Evolutionary conservation across 2,888 invertebrate species (phyloP), one percentile per base, ranked within the genome.

Genomic region (Camponotus fellah): DNA sequence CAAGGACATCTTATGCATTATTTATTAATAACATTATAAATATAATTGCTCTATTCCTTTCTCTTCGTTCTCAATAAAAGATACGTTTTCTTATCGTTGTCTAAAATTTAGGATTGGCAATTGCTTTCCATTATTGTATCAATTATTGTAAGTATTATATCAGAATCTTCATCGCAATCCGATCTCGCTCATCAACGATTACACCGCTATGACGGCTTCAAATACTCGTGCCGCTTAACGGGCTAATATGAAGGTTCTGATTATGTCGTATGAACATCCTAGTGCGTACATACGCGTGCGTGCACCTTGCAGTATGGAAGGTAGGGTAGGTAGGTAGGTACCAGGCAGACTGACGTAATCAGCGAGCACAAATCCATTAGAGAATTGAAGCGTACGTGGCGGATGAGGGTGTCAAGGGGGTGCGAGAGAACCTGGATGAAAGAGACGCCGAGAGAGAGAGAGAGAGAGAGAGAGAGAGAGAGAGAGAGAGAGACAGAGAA

Each of bases 321-420:
- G 64, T 53, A 49, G 17, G n/a, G 49, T 49, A 49, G 49, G 8
- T 72, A 68, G 32, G 72, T 72, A 68, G 32, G 72, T 56, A 72
- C 40, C 46, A 68, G 34, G 69, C 62, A 60, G 60, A 82, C 83
- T 75, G 77, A 85, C 87, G 87, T 87, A 87, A 88, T 88, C 86
- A 85, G 79, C 86, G 84, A 82, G 87, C 79, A 90, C 91, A 91
- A 91, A 91, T 88, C 91, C 90, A 92, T 91, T 90, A 89, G 90
- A 90, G 91, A 90, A 92, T 91, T 87, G 88, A 88, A 89, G 75
- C 87, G 83, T 76, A 86, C 82, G 76, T 68, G 74, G 65, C 37
- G 68, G 56, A 82, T 74, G 68, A 62, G 43, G 82, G 74, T 65
- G 79, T 64, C 10, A 85, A 72, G 80, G 65, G 71, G 53, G 64